Conservation (phyloP, 2,113 vertebrate species). For the Bufo gargarizans region DNA sequence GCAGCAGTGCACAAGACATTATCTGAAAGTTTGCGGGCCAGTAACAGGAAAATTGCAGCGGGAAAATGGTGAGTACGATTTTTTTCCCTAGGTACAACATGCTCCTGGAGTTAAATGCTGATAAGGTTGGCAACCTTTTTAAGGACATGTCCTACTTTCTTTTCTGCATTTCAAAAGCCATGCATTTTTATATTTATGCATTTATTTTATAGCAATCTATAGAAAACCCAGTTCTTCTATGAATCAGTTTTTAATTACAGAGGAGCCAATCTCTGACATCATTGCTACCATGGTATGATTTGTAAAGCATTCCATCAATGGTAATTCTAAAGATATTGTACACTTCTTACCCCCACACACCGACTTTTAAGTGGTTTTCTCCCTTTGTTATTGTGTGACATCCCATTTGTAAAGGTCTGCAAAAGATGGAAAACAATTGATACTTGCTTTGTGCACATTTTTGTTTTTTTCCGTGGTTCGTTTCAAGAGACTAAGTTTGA, state of each 20-base stretch:
- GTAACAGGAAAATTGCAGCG: too few species aligned
- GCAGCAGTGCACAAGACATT: too few species aligned
- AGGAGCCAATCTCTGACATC: background rate
- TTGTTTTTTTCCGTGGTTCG: constrained; percentile 7
- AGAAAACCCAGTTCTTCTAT: background rate
- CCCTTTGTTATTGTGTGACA: constrained; percentile 2
- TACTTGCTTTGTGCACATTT: constrained; percentile 22
- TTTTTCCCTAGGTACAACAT: too few species aligned
- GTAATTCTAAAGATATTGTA: background rate
- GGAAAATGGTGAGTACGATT: too few species aligned
- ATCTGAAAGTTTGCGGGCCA: too few species aligned
- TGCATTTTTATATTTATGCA: too few species aligned
- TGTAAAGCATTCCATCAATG: background rate
- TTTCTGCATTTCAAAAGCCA: too few species aligned
- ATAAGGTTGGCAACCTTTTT: too few species aligned
- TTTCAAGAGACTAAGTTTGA: constrained; percentile 17
- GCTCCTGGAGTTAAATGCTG: too few species aligned
- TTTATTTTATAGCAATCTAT: background rate
- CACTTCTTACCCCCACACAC: background rate
- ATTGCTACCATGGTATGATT: background rate
- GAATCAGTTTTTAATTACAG: background rate
- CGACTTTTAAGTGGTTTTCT: background rate
- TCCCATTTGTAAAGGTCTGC: background rate
- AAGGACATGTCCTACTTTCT: too few species aligned
- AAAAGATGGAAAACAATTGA: background rate